phyloP scores from a whole-genome alignment of 2,888 invertebrate genomes.

The Limnephilus auricula region DNA sequence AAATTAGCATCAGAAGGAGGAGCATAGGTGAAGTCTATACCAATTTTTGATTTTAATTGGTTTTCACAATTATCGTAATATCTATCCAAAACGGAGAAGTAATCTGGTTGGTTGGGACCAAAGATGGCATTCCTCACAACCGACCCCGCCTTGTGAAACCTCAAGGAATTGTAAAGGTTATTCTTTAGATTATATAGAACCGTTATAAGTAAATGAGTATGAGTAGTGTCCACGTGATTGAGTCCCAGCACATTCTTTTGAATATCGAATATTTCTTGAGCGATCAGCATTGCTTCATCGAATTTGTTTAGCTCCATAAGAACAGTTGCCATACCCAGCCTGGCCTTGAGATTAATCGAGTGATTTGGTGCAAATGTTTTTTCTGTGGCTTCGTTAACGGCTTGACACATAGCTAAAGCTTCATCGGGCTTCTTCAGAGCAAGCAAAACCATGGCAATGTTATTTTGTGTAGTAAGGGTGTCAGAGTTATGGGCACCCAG shows the following conservation, averaged over 20 bases:
- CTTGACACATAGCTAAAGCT: neutral
- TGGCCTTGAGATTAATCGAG: neutral
- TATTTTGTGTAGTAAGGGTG: neutral
- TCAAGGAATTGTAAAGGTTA: neutral
- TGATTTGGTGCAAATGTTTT: neutral
- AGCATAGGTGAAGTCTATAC: too few relatives aligned
- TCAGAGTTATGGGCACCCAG: neutral
- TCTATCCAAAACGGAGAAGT: too few relatives aligned
- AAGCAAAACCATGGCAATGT: neutral
- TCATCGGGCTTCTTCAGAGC: neutral
- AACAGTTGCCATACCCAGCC: neutral
- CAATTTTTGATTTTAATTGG: too few relatives aligned
- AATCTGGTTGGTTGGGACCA: too few relatives aligned
- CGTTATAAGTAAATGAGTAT: neutral
- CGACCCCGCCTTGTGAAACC: neutral
- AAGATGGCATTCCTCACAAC: too few relatives aligned
- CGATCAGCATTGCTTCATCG: neutral
- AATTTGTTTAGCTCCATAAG: neutral
- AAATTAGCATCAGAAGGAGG: too few relatives aligned
- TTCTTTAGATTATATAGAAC: neutral
- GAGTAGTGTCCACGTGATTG: neutral
- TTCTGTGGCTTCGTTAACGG: neutral
- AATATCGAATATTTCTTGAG: neutral
- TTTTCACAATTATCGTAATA: too few relatives aligned
- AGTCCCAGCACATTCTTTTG: constrained; percentile 8